Base-by-base conservation (phyloP, 2,797 vertebrate genomes). In the Rhadinocentrus ornatus region DNA sequence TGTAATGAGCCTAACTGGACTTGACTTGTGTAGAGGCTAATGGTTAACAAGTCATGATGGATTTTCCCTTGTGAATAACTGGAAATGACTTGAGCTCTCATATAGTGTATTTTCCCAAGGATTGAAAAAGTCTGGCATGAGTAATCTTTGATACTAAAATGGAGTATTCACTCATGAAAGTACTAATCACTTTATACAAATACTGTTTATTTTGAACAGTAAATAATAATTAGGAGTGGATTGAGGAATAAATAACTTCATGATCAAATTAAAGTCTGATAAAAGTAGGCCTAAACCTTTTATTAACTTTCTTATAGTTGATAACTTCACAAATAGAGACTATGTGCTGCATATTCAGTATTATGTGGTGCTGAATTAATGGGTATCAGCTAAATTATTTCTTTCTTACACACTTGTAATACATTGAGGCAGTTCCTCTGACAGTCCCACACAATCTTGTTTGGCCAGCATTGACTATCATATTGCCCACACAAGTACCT, bases 11-110 rank as follows among this genome's bases (percentile, higher is more conserved):
- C 79, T 88, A 90, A 91, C 75, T 78, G 80, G 83, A 85, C 68
- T 53, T 84, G 88, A 88, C 87, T 84, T 58, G 69, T 78, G 73
- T 59, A 37, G 34, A 61, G 69, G 81, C 71, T 86, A 89, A 91
- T 90, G 72, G 82, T 88, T 89, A 89, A 90, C 80, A 44, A 85
- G 80, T 78, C 64, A 5, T 69, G 78, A 81, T 85, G 78, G 81
- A 77, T 84, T 90, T 83, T 81, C 84, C 22, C 77, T 44, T 84
- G 83, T 75, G 72, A 88, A 76, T 85, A 59, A 58, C 61, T 58
- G 34, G 66, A 63, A 32, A 69, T 74, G 69, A 79, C 72, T 75
- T 69, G 31, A 75, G 63, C 67, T 66, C 65, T 54, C 54, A 22
- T 62, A 57, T 62, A 22, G 3, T n/a, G 66, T 54, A 73, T 73